phyloP scores from a whole-genome alignment of 1,140 invertebrate genomes.

The Drosophila lowei region DNA sequence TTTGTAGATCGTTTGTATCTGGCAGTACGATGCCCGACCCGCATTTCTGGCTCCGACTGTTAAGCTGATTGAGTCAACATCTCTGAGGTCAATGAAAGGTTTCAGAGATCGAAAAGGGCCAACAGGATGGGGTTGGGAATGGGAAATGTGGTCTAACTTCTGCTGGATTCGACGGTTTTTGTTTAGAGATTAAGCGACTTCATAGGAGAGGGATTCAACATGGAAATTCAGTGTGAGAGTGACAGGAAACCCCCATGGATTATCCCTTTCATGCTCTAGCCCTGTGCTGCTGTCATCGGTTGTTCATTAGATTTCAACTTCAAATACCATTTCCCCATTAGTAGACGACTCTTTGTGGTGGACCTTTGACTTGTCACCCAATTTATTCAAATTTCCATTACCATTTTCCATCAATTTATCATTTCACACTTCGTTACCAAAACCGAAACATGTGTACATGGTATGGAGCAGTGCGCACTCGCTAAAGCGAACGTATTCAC shows the following conservation, averaged over 20 bases:
- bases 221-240: not conserved
- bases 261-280: slow-evolving; percentile 6
- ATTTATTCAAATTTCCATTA: slow-evolving; percentile 23
- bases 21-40: slow-evolving; percentile 13
- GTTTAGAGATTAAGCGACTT: slow-evolving; percentile 40
- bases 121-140: not conserved
- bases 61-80: slow-evolving; percentile 45
- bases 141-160: slow-evolving; percentile 43
- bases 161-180: slow-evolving; percentile 11
- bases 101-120: slow-evolving; percentile 1
- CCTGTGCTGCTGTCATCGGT: slow-evolving; percentile 17
- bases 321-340: not conserved
- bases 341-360: slow-evolving; percentile 18
- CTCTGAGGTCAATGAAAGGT: slow-evolving; percentile 26
- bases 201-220: slow-evolving; percentile 12
- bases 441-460: not conserved
- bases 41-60: slow-evolving; percentile 17
- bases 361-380: slow-evolving; percentile 21
- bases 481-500: no score
- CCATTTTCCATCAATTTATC: slow-evolving; percentile 51
- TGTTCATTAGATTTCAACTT: slow-evolving; percentile 6
- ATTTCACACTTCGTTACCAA: slow-evolving; percentile 30
- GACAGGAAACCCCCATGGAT: not conserved
- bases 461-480: slow-evolving; percentile 13
- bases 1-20: slow-evolving; percentile 35